Conservation (phyloP, 2,113 vertebrate species). For the Pagrus major region DNA sequence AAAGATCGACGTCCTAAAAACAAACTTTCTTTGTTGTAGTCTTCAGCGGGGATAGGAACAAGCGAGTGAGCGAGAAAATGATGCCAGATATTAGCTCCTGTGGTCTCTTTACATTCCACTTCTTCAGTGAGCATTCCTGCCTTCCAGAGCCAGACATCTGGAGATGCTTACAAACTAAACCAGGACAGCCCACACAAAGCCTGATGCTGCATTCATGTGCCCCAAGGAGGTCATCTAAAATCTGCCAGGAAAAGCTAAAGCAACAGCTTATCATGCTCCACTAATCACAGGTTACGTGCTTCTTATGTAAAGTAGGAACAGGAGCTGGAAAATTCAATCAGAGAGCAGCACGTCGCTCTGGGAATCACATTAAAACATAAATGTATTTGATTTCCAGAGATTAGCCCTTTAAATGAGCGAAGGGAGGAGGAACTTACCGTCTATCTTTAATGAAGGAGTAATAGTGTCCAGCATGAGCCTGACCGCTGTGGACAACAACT, state of each 20-base stretch:
- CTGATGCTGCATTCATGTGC: constrained; percentile 45
- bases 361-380: not conserved
- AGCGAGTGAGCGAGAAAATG: not conserved
- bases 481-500: constrained; percentile 97
- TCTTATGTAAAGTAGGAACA: constrained; percentile 11
- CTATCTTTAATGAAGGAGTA: constrained; percentile 99
- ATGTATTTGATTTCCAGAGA: constrained; percentile 3
- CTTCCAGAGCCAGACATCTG: constrained; percentile 76
- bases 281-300: constrained; percentile 21
- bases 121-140: constrained; percentile 43
- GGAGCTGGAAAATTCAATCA: constrained; percentile 14
- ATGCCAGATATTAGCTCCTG: constrained; percentile 45
- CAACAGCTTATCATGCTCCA: constrained; percentile 20
- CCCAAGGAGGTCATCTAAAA: constrained; percentile 36
- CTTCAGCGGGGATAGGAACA: constrained; percentile 24
- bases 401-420: not conserved
- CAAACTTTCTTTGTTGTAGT: constrained; percentile 32
- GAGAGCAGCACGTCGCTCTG: not conserved
- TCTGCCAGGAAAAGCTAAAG: constrained; percentile 46
- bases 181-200: constrained; percentile 46
- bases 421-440: constrained; percentile 81
- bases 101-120: constrained; percentile 51
- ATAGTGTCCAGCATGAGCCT: constrained; percentile 98
- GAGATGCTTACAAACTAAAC: constrained; percentile 67
- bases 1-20: constrained; percentile 3